These are phyloP conservation scores for Chionoecetes opilio DNA, from an alignment of 1,140 invertebrate genomes.

Conservation along the genomic window DNA sequence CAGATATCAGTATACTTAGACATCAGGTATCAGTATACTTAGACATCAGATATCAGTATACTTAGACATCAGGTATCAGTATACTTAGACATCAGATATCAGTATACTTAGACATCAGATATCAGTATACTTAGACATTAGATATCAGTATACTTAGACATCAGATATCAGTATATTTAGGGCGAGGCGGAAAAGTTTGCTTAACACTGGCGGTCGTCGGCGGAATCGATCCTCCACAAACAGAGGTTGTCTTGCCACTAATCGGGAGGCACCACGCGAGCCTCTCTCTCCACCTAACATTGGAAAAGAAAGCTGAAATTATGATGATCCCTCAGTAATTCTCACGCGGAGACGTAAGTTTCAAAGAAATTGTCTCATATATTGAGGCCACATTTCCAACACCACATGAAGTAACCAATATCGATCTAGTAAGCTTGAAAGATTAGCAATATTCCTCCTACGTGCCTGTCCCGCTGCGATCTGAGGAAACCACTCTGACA, in stretches of 20 bases:
- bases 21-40: too few species aligned
- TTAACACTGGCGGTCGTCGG: not conserved
- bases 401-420: not conserved
- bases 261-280: slow-evolving; percentile 3
- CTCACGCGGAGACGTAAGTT: not conserved
- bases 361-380: not conserved
- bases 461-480: not conserved
- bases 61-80: too few species aligned
- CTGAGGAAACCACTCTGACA: too few species aligned
- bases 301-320: not conserved
- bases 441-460: not conserved
- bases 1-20: too few species aligned
- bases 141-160: too few species aligned
- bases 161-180: too few species aligned
- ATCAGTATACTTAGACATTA: too few species aligned
- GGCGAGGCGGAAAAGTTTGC: not conserved
- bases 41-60: too few species aligned
- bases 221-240: slow-evolving; percentile 25
- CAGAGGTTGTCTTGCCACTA: not conserved
- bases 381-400: not conserved
- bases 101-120: too few species aligned
- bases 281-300: not conserved
- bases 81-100: too few species aligned
- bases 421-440: not conserved
- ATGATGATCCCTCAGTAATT: not conserved